These are phyloP conservation scores for Leptopilina boulardi DNA, from an alignment of 1,140 invertebrate species.

Conservation along the genomic window DNA sequence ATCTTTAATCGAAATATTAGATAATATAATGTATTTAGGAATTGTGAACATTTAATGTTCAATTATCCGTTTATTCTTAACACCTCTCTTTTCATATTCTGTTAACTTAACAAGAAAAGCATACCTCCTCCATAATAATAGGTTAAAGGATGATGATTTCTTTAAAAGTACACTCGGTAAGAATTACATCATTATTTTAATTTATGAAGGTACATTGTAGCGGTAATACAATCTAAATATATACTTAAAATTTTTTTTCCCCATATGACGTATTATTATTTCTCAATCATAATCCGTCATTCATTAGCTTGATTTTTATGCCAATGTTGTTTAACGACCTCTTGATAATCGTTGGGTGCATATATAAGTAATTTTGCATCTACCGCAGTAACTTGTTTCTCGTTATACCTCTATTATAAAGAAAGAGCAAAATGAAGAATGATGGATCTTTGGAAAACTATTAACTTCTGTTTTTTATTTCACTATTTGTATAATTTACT, in stretches of 20 bases:
- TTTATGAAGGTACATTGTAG: neutral
- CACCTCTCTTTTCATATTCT: no score
- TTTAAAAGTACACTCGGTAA: neutral
- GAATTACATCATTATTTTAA: conserved; percentile 8
- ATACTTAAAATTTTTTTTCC: neutral
- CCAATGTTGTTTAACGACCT: conserved; percentile 14
- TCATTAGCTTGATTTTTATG: conserved; percentile 22
- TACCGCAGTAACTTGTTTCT: neutral
- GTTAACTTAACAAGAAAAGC: no score
- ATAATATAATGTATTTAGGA: no score
- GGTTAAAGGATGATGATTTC: neutral
- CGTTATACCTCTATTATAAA: neutral
- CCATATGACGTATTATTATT: neutral
- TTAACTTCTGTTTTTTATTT: neutral
- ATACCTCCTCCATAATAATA: neutral
- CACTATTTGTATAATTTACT: neutral
- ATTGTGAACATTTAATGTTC: no score
- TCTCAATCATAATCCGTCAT: conserved; percentile 24
- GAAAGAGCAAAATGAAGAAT: neutral
- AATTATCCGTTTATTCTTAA: no score
- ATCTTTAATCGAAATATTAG: no score
- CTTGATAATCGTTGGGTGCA: neutral
- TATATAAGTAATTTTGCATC: neutral
- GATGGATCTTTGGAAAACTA: neutral
- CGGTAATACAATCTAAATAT: conserved; percentile 10